phyloP scores from a whole-genome alignment of 1,140 invertebrate genomes.

The Tigriopus japonicus region DNA sequence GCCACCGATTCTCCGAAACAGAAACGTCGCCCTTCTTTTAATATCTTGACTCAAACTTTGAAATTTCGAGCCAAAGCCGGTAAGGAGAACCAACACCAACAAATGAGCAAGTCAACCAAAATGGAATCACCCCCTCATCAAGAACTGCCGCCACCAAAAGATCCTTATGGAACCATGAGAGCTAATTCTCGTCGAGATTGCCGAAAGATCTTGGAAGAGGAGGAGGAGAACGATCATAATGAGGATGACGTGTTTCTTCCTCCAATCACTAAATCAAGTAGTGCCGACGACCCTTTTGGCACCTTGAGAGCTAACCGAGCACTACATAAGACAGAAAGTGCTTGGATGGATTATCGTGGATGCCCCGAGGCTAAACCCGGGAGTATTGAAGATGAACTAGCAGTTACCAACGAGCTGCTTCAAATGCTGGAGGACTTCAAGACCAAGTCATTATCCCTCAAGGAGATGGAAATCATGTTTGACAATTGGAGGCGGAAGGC shows the following conservation, averaged over 20 bases:
- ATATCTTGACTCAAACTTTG: too few relatives aligned
- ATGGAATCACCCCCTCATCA: too few relatives aligned
- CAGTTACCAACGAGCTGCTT: background rate
- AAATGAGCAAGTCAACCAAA: too few relatives aligned
- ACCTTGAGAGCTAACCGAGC: background rate
- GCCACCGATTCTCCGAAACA: too few relatives aligned
- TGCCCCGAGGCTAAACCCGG: too few relatives aligned
- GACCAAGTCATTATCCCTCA: background rate
- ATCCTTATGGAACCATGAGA: background rate
- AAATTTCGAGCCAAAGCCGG: too few relatives aligned
- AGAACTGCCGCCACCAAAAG: background rate
- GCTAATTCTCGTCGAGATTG: too few relatives aligned
- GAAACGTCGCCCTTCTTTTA: too few relatives aligned
- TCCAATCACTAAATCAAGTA: background rate
- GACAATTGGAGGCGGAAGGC: conserved; percentile 11
- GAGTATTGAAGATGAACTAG: background rate
- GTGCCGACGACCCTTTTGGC: background rate
- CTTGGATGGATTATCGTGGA: background rate
- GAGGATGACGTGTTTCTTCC: background rate
- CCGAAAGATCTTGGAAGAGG: too few relatives aligned
- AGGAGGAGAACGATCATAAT: background rate
- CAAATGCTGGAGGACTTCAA: conserved; percentile 9
- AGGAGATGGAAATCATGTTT: conserved; percentile 13
- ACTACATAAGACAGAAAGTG: background rate
- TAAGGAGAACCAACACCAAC: too few relatives aligned